These are phyloP conservation scores for Corythaixoides concolor DNA, from an alignment of 2,113 vertebrate genomes.

Conservation along the genomic window DNA sequence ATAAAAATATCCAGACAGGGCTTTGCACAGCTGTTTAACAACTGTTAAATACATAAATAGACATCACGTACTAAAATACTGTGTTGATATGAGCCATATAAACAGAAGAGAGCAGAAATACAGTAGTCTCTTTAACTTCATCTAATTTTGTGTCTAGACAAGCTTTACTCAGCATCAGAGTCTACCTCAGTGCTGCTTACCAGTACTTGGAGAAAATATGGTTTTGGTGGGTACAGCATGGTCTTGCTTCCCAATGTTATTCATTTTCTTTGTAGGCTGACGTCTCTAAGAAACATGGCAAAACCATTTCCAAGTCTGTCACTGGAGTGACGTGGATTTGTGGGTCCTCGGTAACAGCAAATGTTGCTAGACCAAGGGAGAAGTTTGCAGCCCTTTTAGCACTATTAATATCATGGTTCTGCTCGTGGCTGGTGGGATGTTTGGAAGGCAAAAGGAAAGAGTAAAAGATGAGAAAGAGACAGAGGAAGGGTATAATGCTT, in stretches of 20 bases:
- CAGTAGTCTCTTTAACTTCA: neutral
- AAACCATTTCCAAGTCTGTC: neutral
- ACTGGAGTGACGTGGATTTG: neutral
- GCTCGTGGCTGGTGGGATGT: neutral
- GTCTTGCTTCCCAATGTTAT: neutral
- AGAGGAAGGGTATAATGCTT: neutral
- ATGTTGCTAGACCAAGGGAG: rapidly evolving
- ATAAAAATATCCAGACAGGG: conserved; percentile 42
- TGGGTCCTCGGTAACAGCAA: rapidly evolving
- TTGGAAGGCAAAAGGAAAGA: neutral
- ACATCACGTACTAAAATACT: conserved; percentile 21
- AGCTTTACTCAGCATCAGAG: neutral
- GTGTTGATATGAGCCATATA: conserved; percentile 47
- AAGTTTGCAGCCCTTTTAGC: neutral
- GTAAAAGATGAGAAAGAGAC: neutral
- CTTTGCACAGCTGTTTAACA: conserved; percentile 48
- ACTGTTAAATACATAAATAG: conserved; percentile 51
- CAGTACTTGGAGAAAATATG: neutral
- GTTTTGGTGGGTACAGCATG: neutral
- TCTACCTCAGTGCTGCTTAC: neutral
- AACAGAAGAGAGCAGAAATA: conserved; percentile 50
- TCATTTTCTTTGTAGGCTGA: neutral
- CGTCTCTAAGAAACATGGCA: neutral
- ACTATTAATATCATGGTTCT: neutral
- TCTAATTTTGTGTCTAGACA: conserved; percentile 46